A percentile compares a stretch with the other conserved stretches of the same genome.
phyloP scores from a whole-genome alignment of 1,140 invertebrate genomes.

The Drosophila insularis region DNA sequence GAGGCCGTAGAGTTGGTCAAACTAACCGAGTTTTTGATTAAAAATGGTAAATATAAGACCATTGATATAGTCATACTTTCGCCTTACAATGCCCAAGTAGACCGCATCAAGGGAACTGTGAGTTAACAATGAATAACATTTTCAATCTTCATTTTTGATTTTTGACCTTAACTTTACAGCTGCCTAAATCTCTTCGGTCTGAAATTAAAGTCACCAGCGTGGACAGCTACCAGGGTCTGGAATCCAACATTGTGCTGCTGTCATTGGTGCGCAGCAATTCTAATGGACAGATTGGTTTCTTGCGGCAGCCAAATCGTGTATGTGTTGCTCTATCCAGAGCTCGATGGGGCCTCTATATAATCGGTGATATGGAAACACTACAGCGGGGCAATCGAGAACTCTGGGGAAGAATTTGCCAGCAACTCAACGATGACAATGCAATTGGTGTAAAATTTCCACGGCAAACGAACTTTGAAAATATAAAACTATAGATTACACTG shows the following conservation, averaged over 20 bases:
- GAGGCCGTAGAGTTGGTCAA: conserved; percentile 85
- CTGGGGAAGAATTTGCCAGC: conserved; percentile 84
- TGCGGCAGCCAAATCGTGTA: conserved; percentile 89
- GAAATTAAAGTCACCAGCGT: conserved; percentile 86
- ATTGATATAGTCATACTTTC: conserved; percentile 87
- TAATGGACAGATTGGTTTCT: conserved; percentile 89
- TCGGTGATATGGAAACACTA: conserved; percentile 87
- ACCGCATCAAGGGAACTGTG: conserved; percentile 41
- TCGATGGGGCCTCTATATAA: conserved; percentile 86
- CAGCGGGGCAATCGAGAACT: conserved; percentile 81
- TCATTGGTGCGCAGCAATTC: conserved; percentile 91
- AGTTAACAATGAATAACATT: background rate
- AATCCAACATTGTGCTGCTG: conserved; percentile 92
- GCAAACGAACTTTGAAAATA: background rate
- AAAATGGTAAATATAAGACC: conserved; percentile 84
- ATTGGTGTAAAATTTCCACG: conserved; percentile 58
- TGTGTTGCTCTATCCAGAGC: conserved; percentile 93
- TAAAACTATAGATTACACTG: conserved; percentile 15
- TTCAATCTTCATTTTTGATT: background rate
- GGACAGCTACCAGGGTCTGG: conserved; percentile 94
- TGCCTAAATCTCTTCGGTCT: conserved; percentile 80
- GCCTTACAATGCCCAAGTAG: conserved; percentile 86
- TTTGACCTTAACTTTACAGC: conserved; percentile 51
- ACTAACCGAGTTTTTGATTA: conserved; percentile 85
- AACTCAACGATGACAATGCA: conserved; percentile 33